Evolutionary conservation across 2,888 invertebrate genomes (phyloP).

Genomic region (Drosophila phalerata): DNA sequence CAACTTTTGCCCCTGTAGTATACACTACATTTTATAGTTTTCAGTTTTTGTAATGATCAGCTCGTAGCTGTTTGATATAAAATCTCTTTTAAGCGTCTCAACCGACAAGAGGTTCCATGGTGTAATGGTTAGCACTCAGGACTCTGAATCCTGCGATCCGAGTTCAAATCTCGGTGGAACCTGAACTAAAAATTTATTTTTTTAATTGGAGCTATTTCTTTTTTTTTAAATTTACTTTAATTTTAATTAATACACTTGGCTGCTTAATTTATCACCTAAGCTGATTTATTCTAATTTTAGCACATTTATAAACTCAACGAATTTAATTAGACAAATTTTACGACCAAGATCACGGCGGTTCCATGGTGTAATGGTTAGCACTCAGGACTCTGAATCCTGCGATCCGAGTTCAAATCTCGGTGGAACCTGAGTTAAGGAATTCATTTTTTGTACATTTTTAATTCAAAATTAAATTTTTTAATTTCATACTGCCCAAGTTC

Average conservation of each 20-base stretch:
- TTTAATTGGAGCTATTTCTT: neutral
- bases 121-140: constrained; percentile 87
- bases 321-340: constrained; percentile 13
- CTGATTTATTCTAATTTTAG: neutral
- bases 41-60: constrained; percentile 1
- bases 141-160: constrained; percentile 87
- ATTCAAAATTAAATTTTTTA: too few species aligned
- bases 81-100: neutral
- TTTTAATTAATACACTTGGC: too few species aligned
- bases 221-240: neutral
- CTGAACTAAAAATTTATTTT: constrained; percentile 46
- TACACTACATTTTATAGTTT: neutral
- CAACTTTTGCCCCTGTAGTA: neutral
- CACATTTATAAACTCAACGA: neutral
- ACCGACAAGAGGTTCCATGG: constrained; percentile 85
- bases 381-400: constrained; percentile 87
- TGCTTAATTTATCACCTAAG: neutral
- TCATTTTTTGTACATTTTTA: constrained; percentile 16
- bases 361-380: constrained; percentile 87
- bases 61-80: constrained; percentile 12
- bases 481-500: neutral
- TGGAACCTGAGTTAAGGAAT: constrained; percentile 79
- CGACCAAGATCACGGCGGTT: constrained; percentile 73
- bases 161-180: constrained; percentile 86
- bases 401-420: constrained; percentile 86